phyloP scores from a whole-genome alignment of 2,113 vertebrate genomes.

The Pluvianellus socialis region DNA sequence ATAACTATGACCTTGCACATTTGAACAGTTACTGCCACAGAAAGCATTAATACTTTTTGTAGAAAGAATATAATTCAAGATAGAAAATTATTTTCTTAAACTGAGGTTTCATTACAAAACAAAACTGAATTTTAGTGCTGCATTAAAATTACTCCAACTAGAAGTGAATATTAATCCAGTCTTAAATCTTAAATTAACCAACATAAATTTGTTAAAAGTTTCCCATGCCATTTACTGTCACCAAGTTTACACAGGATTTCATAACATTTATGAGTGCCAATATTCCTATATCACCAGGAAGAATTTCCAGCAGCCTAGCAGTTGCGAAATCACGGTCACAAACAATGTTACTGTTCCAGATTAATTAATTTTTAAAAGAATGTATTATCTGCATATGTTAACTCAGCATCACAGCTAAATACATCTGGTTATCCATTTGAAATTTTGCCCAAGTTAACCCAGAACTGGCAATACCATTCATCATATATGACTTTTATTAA shows the following conservation, averaged over 20 bases:
- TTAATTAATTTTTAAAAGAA: not conserved
- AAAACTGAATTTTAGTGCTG: not conserved
- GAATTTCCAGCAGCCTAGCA: not conserved
- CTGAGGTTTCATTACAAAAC: not conserved
- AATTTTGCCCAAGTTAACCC: not conserved
- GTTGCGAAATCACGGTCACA: not conserved
- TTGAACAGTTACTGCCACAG: not conserved
- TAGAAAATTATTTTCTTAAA: not conserved
- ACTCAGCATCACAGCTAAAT: not conserved
- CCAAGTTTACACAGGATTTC: not conserved
- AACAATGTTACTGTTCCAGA: not conserved
- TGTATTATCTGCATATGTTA: not conserved
- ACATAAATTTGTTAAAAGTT: not conserved
- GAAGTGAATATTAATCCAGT: not conserved
- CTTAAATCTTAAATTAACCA: not conserved
- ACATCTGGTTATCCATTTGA: not conserved
- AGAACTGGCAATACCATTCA: not conserved
- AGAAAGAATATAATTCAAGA: not conserved
- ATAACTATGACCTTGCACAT: not conserved
- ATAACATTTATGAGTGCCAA: not conserved
- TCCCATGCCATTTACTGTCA: not conserved
- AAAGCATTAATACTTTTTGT: not conserved
- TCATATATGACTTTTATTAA: not conserved
- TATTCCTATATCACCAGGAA: not conserved
- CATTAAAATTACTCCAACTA: not conserved